Evolutionary conservation across 2,888 invertebrate genomes (phyloP), one percentile per base, ranked within the genome.

Genomic region (Tachina fera): DNA sequence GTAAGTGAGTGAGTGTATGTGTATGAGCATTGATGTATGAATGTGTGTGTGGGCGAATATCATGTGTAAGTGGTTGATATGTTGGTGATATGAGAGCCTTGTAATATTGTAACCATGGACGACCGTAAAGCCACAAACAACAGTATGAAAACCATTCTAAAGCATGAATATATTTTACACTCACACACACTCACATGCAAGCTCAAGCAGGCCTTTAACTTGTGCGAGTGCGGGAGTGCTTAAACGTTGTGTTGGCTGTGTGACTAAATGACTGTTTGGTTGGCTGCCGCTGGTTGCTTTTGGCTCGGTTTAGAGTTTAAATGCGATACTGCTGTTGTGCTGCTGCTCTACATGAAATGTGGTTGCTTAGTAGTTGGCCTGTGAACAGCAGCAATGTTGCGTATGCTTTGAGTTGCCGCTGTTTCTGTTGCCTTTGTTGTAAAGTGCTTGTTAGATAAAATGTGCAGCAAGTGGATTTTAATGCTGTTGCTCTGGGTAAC

Each of bases 91-190:
- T 78, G 81, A 83, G 83, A 83, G 79, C 61, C 86, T 83, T 61
- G 79, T 83, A 86, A 86, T 80, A 76, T 72, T 86, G 86, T 80
- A 83, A 86, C 86, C 86, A 86, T 80, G 86, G 86, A 83, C 86
- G 76, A 86, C 83, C 83, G 68, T 79, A 83, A 83, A 80, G 79
- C 86, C 86, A 86, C 86, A 86, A 76, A 75, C 56, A 72, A 41
- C 72, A 77, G 76, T 58, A 83, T 53, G 75, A 70, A 75, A 75
- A 75, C 45, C 75, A 75, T 81, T 75, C 53, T 61, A 61, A 75
- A 53, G 61, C 68, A 45, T 51, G 43, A 60, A 67, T 74, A 41
- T 63, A 16, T 53, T 47, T 68, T 43, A 19, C 43, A 49, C 58
- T 19, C 58, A 31, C 45, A 31, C 45, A 39, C n/a, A 39, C 22